phyloP scores from a whole-genome alignment of 1,140 invertebrate species.

The Drosophila burlai region DNA sequence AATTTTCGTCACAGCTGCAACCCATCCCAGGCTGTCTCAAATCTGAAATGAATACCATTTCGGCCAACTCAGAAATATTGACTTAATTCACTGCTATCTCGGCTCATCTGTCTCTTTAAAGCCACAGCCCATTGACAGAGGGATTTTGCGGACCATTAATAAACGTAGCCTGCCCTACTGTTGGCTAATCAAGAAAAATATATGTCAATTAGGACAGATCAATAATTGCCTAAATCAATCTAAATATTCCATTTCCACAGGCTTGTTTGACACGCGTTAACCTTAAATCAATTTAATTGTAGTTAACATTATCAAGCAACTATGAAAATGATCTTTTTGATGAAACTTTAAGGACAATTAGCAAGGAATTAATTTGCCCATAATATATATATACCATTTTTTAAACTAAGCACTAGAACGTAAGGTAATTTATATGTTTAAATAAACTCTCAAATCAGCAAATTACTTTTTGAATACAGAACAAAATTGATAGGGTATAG shows the following conservation, averaged over 20 bases:
- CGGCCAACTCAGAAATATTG: conserved; percentile 20
- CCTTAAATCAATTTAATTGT: not conserved
- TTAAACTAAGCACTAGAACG: no score
- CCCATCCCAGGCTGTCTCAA: conserved; percentile 2
- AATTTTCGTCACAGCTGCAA: conserved; percentile 35
- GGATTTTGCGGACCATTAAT: conserved; percentile 31
- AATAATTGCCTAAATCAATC: conserved; percentile 14
- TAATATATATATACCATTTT: no score
- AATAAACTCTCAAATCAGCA: no score
- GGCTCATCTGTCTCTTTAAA: conserved; percentile 34
- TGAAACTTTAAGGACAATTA: not conserved
- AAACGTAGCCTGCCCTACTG: conserved; percentile 4
- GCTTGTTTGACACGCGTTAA: not conserved
- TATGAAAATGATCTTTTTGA: not conserved
- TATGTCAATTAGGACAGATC: conserved; percentile 16
- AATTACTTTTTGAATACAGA: no score
- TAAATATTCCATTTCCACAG: not conserved
- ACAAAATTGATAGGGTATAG: no score
- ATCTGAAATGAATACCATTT: conserved; percentile 27
- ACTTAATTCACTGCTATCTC: conserved; percentile 19
- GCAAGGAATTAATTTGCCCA: not conserved
- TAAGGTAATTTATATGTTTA: no score
- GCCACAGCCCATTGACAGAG: conserved; percentile 27
- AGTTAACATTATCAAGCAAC: not conserved
- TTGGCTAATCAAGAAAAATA: not conserved